A percentile compares a stretch with the other conserved stretches of the same genome.
Evolutionary conservation across 2,888 invertebrate species (phyloP).

Genomic region (Pristionchus maxplancki): DNA sequence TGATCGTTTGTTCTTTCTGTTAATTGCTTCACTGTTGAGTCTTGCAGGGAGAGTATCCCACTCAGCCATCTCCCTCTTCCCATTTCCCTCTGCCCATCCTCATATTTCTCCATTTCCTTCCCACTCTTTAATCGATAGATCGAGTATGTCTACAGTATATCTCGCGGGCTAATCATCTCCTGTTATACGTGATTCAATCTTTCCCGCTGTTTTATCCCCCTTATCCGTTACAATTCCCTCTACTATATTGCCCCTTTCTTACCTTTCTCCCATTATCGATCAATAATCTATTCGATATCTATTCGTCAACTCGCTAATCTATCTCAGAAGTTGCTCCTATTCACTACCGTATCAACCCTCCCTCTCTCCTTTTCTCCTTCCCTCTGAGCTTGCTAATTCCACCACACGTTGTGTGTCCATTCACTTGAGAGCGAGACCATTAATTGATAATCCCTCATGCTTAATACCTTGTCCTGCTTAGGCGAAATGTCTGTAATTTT

Average conservation of each 20-base stretch:
- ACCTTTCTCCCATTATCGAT: background rate
- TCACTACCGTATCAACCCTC: background rate
- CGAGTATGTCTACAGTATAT: constrained; percentile 36
- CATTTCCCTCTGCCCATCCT: background rate
- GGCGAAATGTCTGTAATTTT: constrained; percentile 27
- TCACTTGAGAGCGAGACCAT: background rate
- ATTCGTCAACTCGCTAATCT: constrained; percentile 1
- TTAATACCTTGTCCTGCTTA: background rate
- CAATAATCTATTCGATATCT: background rate
- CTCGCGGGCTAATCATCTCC: background rate
- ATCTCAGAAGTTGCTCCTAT: background rate
- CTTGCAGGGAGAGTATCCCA: background rate
- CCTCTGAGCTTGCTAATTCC: background rate
- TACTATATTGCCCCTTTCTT: background rate
- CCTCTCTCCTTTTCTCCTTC: background rate
- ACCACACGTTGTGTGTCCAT: background rate
- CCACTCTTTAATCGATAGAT: constrained; percentile 27
- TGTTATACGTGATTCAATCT: constrained; percentile 1
- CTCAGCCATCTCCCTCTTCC: background rate
- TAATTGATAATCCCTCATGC: background rate
- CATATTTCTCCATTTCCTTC: background rate
- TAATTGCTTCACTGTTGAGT: background rate
- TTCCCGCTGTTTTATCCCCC: background rate
- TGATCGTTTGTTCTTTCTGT: background rate
- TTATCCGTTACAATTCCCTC: background rate